phyloP scores from a whole-genome alignment of 35 echinoderm and acorn worm species.

The Apostichopus japonicus region DNA sequence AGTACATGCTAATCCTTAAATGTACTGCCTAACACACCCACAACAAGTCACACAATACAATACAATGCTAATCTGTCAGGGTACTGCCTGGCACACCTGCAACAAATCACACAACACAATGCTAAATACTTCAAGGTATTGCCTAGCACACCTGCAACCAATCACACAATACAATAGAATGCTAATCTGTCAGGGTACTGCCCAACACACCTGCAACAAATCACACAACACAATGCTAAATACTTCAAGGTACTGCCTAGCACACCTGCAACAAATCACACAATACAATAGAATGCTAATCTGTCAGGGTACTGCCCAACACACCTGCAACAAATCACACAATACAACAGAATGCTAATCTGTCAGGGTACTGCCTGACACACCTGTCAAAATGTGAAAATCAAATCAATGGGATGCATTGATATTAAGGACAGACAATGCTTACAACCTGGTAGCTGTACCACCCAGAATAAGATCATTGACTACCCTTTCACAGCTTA shows the following conservation, averaged over 20 bases:
- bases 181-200: conserved; percentile 39
- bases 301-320: conserved; percentile 63
- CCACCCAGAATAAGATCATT: too few species aligned
- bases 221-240: too few species aligned
- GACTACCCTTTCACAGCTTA: conserved; percentile 10
- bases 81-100: conserved; percentile 84
- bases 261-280: neutral
- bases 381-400: too few species aligned
- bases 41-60: neutral
- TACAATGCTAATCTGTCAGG: neutral
- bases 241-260: too few species aligned
- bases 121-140: conserved; percentile 34
- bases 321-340: conserved; percentile 54
- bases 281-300: neutral
- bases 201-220: conserved; percentile 69
- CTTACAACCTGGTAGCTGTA: too few species aligned
- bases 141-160: conserved; percentile 75
- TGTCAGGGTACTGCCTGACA: too few species aligned
- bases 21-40: conserved; percentile 84
- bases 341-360: too few species aligned
- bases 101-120: neutral
- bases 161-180: neutral
- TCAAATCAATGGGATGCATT: too few species aligned
- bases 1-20: neutral
- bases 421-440: too few species aligned